A percentile compares a stretch with the other conserved stretches of the same genome.
Evolutionary conservation across 2,888 invertebrate species (phyloP).

Genomic region (Eulithis testata): DNA sequence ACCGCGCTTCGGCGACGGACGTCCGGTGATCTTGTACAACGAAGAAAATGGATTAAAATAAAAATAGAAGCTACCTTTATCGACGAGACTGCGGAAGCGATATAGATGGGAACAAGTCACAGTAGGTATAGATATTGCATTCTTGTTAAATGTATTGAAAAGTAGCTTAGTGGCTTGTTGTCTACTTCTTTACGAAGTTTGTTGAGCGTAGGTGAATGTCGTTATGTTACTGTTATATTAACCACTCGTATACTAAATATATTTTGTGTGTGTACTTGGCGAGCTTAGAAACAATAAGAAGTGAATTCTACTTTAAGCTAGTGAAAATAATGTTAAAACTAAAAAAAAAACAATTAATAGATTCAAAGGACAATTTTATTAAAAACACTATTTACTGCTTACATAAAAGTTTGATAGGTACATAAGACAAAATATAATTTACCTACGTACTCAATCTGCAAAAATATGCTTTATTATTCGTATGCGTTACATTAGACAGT

Average conservation of each 20-base stretch:
- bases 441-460: too few species aligned
- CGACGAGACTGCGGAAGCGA: slow-evolving; percentile 39
- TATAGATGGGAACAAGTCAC: slow-evolving; percentile 20
- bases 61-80: slow-evolving; percentile 62
- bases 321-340: too few species aligned
- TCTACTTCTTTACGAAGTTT: slow-evolving; percentile 6
- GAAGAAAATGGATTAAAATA: slow-evolving; percentile 77
- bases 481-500: too few species aligned
- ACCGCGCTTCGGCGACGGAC: slow-evolving; percentile 69
- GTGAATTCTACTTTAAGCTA: neutral
- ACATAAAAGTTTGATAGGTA: too few species aligned
- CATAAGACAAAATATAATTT: too few species aligned
- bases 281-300: slow-evolving; percentile 6
- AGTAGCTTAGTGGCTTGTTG: slow-evolving; percentile 22
- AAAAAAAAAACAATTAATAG: too few species aligned
- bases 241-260: slow-evolving; percentile 3
- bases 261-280: slow-evolving; percentile 5
- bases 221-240: neutral
- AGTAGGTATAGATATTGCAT: slow-evolving; percentile 25
- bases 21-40: slow-evolving; percentile 72
- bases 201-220: slow-evolving; percentile 4
- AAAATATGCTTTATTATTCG: too few species aligned
- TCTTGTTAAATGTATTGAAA: slow-evolving; percentile 35
- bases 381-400: too few species aligned
- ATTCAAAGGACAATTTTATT: too few species aligned